A percentile compares a stretch with the other conserved stretches of the same genome.
Conservation (phyloP, 1,140 invertebrate species). For the Phymorhynchus buccinoides region DNA sequence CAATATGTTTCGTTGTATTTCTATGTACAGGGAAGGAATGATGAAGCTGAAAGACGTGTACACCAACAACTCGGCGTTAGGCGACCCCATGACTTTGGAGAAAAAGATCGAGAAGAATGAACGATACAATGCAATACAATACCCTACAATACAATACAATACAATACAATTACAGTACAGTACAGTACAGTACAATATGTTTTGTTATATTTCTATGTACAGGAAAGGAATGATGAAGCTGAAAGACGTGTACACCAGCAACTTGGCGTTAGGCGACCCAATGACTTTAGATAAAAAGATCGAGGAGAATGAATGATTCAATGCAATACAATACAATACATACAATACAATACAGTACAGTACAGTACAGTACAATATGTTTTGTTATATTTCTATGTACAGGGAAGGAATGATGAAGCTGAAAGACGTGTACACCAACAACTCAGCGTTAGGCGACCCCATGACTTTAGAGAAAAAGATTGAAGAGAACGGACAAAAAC, state of each 20-base stretch:
- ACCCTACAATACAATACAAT: no score
- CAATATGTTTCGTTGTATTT: no score
- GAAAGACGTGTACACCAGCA: constrained; percentile 97
- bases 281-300: constrained; percentile 95
- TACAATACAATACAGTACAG: no score
- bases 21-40: constrained; percentile 85
- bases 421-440: constrained; percentile 97
- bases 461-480: constrained; percentile 95
- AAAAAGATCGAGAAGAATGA: constrained; percentile 93
- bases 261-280: constrained; percentile 95
- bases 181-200: no score
- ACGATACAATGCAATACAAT: no score
- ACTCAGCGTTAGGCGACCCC: constrained; percentile 95
- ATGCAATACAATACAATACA: no score
- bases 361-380: no score
- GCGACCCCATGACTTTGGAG: constrained; percentile 95
- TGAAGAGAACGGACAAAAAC: constrained; percentile 91
- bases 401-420: constrained; percentile 98
- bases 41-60: constrained; percentile 99
- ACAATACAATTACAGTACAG: no score
- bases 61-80: constrained; percentile 93
- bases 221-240: constrained; percentile 98
- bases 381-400: no score
- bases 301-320: constrained; percentile 93
- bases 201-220: no score